These are phyloP conservation scores for Troides helena DNA, from an alignment of 2,888 invertebrate genomes.

Conservation along the genomic window DNA sequence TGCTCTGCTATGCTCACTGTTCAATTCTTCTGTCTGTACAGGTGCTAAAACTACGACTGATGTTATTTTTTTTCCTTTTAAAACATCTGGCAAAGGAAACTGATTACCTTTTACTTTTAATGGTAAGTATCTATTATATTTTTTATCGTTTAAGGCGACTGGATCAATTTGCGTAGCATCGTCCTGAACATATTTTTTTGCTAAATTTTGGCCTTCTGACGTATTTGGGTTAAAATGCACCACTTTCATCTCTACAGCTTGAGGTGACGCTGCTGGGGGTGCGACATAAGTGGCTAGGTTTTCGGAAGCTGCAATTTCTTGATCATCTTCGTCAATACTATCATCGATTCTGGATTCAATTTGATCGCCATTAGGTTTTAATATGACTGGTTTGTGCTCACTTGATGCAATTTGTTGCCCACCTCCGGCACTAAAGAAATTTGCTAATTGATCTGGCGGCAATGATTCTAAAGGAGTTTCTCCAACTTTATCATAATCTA, in stretches of 20 bases:
- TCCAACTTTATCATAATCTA: slow-evolving; percentile 93
- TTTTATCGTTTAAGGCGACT: slow-evolving; percentile 86
- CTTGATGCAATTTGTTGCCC: slow-evolving; percentile 86
- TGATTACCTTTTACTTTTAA: slow-evolving; percentile 91
- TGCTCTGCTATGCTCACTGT: slow-evolving; percentile 68
- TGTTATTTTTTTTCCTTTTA: slow-evolving; percentile 88
- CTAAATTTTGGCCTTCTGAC: slow-evolving; percentile 84
- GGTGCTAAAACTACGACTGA: slow-evolving; percentile 93
- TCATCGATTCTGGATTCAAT: slow-evolving; percentile 74
- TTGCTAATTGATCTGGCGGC: slow-evolving; percentile 91
- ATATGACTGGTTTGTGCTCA: slow-evolving; percentile 84
- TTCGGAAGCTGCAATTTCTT: slow-evolving; percentile 81
- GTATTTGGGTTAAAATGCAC: slow-evolving; percentile 90
- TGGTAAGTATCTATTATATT: slow-evolving; percentile 91
- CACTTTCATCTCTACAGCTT: slow-evolving; percentile 90
- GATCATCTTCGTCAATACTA: slow-evolving; percentile 71
- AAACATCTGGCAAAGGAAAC: slow-evolving; percentile 89
- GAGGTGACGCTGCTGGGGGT: slow-evolving; percentile 58
- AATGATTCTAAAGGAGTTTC: slow-evolving; percentile 90
- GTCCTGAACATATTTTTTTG: slow-evolving; percentile 85
- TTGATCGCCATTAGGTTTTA: slow-evolving; percentile 82
- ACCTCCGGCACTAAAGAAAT: slow-evolving; percentile 92
- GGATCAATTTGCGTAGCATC: slow-evolving; percentile 87
- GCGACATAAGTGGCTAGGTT: slow-evolving; percentile 62
- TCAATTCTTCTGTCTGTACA: slow-evolving; percentile 85